Base-by-base conservation (phyloP, 2,113 vertebrate species). In the Chauna torquata region DNA sequence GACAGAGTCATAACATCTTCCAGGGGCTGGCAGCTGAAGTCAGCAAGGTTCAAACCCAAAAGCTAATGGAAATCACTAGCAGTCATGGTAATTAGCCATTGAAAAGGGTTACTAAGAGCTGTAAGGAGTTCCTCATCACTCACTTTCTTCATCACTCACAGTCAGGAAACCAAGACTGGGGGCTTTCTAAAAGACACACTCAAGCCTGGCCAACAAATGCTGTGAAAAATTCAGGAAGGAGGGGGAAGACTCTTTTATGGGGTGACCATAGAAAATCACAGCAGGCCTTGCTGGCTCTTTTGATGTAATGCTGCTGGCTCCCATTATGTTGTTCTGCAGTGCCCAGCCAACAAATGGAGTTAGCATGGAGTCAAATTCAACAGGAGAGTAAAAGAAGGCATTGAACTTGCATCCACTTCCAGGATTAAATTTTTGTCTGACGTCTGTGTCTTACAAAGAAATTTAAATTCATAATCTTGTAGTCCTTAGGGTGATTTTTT, bases 221-320 rank as follows among this genome's bases (percentile, higher is more conserved):
- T 65, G n/a, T 24, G 38, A 81, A 20, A 76, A 4, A 16, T 59
- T 85, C 64, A 86, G n/a, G 19, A 81, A 76, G 13, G 38, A 59
- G 1, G 0, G 2, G 8, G 12, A 58, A 83, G 24, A 0, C 1
- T n/a, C 32, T 84, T 85, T 54, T 23, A 25, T 20, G 25, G 16
- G 2, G 1, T 65, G 25, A 75, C 16, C 24, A 12, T 18, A 45
- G 64, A 65, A 86, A 62, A 79, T 13, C 16, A 22, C 42, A 91
- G 30, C 23, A 71, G 47, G 12, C 25, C 49, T 75, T 64, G 23
- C 65, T 86, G 59, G 15, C 11, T 88, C 2, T 84, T 86, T 34
- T 28, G 38, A 27, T 34, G 19, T 2, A 16, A 16, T 38, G 3
- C 13, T 80, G 28, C 8, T 86, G 50, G 30, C 12, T 44, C 44